Evolutionary conservation across 2,797 vertebrate species (phyloP).

Genomic region (Psittacula echo): DNA sequence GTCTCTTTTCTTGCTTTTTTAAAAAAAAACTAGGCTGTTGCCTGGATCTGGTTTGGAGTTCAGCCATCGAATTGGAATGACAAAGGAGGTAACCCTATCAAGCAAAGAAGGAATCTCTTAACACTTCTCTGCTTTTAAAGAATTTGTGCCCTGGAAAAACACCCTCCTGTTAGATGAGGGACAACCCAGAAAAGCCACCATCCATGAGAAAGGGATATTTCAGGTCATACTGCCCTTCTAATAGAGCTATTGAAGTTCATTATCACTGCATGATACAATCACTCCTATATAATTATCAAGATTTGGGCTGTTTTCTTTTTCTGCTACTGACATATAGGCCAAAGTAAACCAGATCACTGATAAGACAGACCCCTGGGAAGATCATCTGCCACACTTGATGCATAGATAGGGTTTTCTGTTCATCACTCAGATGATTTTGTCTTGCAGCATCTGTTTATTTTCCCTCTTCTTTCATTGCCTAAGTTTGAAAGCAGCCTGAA

Average conservation of each 20-base stretch:
- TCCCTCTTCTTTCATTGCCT: conserved; percentile 41
- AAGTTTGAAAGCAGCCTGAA: conserved; percentile 46
- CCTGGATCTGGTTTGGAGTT: background rate
- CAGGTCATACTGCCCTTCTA: conserved; percentile 21
- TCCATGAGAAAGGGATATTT: conserved; percentile 36
- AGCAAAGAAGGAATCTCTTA: conserved; percentile 46
- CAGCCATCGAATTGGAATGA: background rate
- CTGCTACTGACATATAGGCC: conserved; percentile 68
- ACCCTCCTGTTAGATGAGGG: conserved; percentile 35
- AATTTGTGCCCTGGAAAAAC: conserved; percentile 31
- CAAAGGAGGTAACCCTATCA: conserved; percentile 4
- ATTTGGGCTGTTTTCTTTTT: conserved; percentile 76
- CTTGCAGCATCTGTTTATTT: conserved; percentile 58
- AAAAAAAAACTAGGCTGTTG: background rate
- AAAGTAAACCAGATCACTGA: conserved; percentile 74
- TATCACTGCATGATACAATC: conserved; percentile 59
- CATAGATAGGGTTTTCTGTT: conserved; percentile 50
- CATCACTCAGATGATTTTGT: conserved; percentile 48
- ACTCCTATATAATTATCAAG: conserved; percentile 61
- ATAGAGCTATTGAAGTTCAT: conserved; percentile 56
- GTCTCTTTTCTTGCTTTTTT: background rate
- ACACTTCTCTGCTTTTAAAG: conserved; percentile 43
- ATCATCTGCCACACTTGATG: conserved; percentile 43
- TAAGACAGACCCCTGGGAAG: conserved; percentile 71
- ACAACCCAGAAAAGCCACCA: background rate